Percentiles rank a stretch among this genome's conserved stretches.
These are phyloP conservation scores for Tachina fera DNA, from an alignment of 2,888 invertebrate species.

Conservation along the genomic window DNA sequence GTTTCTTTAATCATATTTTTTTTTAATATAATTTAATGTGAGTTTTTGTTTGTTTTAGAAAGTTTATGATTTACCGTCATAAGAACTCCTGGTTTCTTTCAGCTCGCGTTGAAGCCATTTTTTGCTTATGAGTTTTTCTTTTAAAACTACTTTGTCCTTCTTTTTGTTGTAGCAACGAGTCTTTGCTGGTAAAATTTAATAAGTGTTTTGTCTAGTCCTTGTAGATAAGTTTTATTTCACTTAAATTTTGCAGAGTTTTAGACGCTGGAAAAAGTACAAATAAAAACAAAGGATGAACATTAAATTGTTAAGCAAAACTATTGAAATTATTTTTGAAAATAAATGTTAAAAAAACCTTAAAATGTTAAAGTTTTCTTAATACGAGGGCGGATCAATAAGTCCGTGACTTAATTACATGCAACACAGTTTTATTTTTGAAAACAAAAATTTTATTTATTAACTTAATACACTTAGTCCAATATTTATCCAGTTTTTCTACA, in stretches of 20 bases:
- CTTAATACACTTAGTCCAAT: no score
- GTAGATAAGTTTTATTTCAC: slow-evolving; percentile 38
- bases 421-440: no score
- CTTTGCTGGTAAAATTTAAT: not conserved
- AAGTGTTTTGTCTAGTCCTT: slow-evolving; percentile 58
- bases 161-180: not conserved
- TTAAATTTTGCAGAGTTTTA: slow-evolving; percentile 69
- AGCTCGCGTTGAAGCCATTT: slow-evolving; percentile 12
- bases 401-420: no score
- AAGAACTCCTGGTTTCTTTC: slow-evolving; percentile 26
- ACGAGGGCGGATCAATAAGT: no score
- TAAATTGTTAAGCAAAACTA: not conserved
- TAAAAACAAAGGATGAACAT: not conserved
- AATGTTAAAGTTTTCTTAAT: no score
- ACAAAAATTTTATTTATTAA: no score
- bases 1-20: slow-evolving; percentile 59
- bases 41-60: slow-evolving; percentile 30
- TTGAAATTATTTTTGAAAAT: not conserved
- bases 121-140: slow-evolving; percentile 12
- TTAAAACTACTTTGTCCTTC: slow-evolving; percentile 19
- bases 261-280: slow-evolving; percentile 68
- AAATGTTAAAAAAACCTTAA: no score
- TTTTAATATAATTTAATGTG: slow-evolving; percentile 49
- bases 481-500: no score
- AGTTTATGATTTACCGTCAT: slow-evolving; percentile 63